Evolutionary conservation across 2,113 vertebrate species (phyloP), one percentile per base, ranked within the genome.

Genomic region (Sigmodon hispidus): DNA sequence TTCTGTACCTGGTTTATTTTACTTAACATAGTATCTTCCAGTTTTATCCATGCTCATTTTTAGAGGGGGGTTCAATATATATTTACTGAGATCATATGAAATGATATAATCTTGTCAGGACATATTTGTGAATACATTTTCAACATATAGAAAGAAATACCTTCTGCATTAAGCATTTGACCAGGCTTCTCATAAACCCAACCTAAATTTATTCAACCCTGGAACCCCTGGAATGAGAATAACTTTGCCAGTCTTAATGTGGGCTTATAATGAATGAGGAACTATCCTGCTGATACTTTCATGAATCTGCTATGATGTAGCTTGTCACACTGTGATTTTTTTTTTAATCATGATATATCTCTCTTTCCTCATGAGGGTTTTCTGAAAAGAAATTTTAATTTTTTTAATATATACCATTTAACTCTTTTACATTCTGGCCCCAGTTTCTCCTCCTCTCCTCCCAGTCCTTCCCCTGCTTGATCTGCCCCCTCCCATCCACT

Each of bases 101-200:
- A 73, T 24, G 3, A 24, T 43, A 55, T 45, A 85, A 67, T 59
- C 34, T 76, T 91, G 24, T 26, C 80, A 84, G 57, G 34, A 67
- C 69, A 50, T 7, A 81, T 70, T 80, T 88, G 63, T 26, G 59
- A n/a, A 45, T 67, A 59, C 24, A 79, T 96, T 91, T 24, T 13
- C 61, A 65, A 77, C 9, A 65, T 63, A 8, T 85, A 15, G 19
- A 73, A 65, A 90, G 88, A 13, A 72, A 79, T 90, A 69, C 40
- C 8, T 12, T 87, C 15, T 45, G 45, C 77, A 76, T 85, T 94
- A 69, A 4, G 61, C 36, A 52, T 61, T 94, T 94, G 22, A 70
- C 87, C 31, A 87, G 17, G 11, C 2, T 6, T 86, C 21, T 89
- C 50, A 80, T 59, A 95, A 96, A 80, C 70, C 75, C 72, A 92